phyloP scores from a whole-genome alignment of 2,113 vertebrate genomes.

The Platysteira castanea region DNA sequence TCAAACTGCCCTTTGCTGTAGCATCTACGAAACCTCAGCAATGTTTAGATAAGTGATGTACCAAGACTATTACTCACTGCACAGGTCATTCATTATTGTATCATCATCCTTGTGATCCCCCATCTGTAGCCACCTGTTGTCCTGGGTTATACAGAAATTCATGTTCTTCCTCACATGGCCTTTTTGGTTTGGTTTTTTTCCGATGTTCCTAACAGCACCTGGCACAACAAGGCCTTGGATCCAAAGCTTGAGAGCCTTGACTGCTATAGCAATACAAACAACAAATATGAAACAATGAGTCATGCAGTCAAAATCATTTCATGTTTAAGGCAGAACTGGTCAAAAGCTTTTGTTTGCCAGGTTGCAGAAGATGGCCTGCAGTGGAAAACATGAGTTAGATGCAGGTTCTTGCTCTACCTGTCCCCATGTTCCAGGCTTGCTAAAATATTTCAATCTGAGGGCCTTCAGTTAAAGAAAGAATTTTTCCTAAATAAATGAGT shows the following conservation, averaged over 20 bases:
- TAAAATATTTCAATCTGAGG: not conserved
- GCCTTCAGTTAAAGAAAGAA: not conserved
- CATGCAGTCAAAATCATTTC: not conserved
- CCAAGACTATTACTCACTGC: not conserved
- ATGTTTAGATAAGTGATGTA: not conserved
- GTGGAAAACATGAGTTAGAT: not conserved
- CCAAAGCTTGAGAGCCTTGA: not conserved
- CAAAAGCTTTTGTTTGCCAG: not conserved
- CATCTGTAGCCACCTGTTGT: conserved; percentile 36
- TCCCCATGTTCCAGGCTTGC: not conserved
- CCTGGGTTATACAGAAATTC: not conserved
- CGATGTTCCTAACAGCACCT: conserved; percentile 21
- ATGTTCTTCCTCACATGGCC: not conserved
- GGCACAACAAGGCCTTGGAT: conserved; percentile 16
- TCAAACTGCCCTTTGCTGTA: not conserved
- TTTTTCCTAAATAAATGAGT: not conserved
- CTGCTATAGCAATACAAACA: conserved; percentile 53
- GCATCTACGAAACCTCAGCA: not conserved
- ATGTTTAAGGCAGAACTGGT: not conserved
- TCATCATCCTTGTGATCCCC: not conserved
- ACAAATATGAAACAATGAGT: conserved; percentile 1
- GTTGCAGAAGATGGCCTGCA: not conserved
- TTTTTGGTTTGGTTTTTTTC: not conserved
- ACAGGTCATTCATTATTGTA: conserved; percentile 15
- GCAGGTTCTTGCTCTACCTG: not conserved